Percentiles rank a stretch among this genome's conserved stretches.
Evolutionary conservation across 2,797 vertebrate genomes (phyloP).

Genomic region (Tokudaia muenninki): DNA sequence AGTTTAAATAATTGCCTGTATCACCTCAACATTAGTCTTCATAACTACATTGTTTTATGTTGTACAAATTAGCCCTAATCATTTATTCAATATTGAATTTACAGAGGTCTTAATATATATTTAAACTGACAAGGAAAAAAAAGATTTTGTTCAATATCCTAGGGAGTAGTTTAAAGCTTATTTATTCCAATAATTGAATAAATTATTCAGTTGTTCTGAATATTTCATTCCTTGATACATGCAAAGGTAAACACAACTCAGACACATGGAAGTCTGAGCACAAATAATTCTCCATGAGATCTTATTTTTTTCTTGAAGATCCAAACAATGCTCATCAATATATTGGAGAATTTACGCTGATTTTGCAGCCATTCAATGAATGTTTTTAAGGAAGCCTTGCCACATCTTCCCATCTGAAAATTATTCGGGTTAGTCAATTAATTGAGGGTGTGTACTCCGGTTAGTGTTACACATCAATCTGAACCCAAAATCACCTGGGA

Average conservation of each 20-base stretch:
- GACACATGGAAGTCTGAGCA: conserved; percentile 19
- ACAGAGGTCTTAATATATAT: conserved; percentile 38
- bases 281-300: conserved; percentile 37
- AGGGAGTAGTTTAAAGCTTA: conserved; percentile 23
- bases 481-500: no score
- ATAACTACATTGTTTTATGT: conserved; percentile 64
- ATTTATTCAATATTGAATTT: conserved; percentile 57
- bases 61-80: conserved; percentile 43
- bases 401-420: conserved; percentile 6
- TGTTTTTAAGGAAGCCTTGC: conserved; percentile 43
- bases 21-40: not conserved
- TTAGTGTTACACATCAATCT: not conserved
- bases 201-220: conserved; percentile 62
- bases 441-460: not conserved
- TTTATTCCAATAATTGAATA: conserved; percentile 45
- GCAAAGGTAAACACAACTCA: conserved; percentile 62
- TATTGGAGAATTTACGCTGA: conserved; percentile 46
- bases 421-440: conserved; percentile 13
- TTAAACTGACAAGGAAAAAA: conserved; percentile 51
- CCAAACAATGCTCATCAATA: conserved; percentile 26
- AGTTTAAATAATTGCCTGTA: conserved; percentile 59
- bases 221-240: conserved; percentile 29
- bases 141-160: conserved; percentile 17
- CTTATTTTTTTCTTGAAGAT: not conserved
- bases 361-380: not conserved